Evolutionary conservation across 2,888 invertebrate genomes (phyloP), one percentile per base, ranked within the genome.

Genomic region (Caenorhabditis doughertyi): DNA sequence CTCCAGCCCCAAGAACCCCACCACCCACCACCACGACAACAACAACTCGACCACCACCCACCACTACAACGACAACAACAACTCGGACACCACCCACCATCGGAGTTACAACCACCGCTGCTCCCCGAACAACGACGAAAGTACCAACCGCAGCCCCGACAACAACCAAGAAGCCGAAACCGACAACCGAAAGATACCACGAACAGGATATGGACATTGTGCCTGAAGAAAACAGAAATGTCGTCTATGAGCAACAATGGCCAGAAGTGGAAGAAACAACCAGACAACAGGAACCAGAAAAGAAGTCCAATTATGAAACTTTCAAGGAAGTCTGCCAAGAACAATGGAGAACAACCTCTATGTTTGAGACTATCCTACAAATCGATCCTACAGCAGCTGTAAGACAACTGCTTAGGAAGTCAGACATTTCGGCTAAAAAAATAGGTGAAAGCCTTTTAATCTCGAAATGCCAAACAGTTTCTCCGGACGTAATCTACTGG

Each of bases 321-420:
- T n/a, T n/a, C n/a, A n/a, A n/a, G n/a, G n/a, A n/a, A n/a, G n/a
- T n/a, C n/a, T n/a, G n/a, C n/a, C n/a, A n/a, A n/a, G n/a, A n/a
- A 18, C 49, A 67, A 32, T 53, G 35, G 51, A 32, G 13, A 35
- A 4, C 16, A 11, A 65, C 64, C 0, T 3, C 49, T 8, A 2
- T 65, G 18, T 65, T 65, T 29, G 3, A 49, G 13, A 65, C 64
- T 0, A 1, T 65, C 0, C 32, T 65, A 0, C 5, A 29, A 3
- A 64, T 64, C n/a, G 64, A 64, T 29, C 64, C 64, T 13, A 64
- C 64, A 7, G 64, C 64, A 3, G 64, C 47, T 0, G 11, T 47
- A 2, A 27, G 64, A 16, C 44, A 64, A 44, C 32, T 47, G 11
- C 29, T 64, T n/a, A 29, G 21, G 13, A 47, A 49, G 13, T 47